Evolutionary conservation across 2,797 vertebrate species (phyloP), one percentile per base, ranked within the genome.

Genomic region (Anabacerthia variegaticeps): DNA sequence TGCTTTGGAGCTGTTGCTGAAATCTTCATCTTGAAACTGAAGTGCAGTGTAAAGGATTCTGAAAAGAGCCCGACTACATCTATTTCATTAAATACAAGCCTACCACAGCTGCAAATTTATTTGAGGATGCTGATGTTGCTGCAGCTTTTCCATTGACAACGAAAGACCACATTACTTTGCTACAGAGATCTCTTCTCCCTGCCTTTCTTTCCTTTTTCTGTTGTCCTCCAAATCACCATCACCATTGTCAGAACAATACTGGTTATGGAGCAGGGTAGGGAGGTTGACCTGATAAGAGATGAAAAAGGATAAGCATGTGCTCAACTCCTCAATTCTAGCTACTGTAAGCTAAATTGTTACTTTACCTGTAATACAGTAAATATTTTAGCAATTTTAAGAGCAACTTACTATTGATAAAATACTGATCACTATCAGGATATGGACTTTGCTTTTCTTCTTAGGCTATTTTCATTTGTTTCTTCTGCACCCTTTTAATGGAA

Each of bases 381-480:
- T 88, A 65, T 88, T 82, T 71, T 96, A 93, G 62, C 52, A 91
- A 87, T 96, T 92, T 87, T 92, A 96, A 94, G 74, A 93, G 61
- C 83, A 88, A 88, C 36, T 75, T 96, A 66, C 79, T 87, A 83
- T 39, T 95, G 84, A 86, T 83, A 80, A 94, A 95, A 81, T 95
- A 93, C 80, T 95, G 88, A 97, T 89, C 96, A 89, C 91, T 96
- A 79, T 97, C 96, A 94, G 97, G 95, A 95, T 97, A 95, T 97
- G 96, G 97, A 97, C 94, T 98, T 97, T 98, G 97, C 97, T 98
- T 98, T 97, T 98, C 97, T 98, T 97, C 98, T 98, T 98, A 98
- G 97, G 98, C 98, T 97, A 81, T 98, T 98, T 98, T 98, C 98
- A 99, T 98, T 98, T 99, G 97, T 98, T 98, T 98, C 97, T 98